A percentile compares a stretch with the other conserved stretches of the same genome.
phyloP scores from a whole-genome alignment of 2,797 vertebrate species.

The Hapalemur alaotrensis region DNA sequence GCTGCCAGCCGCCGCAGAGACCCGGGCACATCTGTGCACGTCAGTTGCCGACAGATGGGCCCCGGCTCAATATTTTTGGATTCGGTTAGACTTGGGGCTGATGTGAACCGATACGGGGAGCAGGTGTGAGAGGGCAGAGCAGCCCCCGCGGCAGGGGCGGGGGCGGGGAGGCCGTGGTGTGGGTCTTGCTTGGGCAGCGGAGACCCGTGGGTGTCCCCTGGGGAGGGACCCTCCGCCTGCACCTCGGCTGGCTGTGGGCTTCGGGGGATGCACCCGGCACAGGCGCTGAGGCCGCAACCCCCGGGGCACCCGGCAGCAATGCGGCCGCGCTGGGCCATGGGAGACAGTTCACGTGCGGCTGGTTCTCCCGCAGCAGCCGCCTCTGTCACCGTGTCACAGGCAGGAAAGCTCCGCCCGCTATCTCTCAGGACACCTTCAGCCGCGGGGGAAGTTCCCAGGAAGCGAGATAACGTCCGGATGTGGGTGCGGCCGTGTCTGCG shows the following conservation, averaged over 20 bases:
- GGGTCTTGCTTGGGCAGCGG: too few species aligned
- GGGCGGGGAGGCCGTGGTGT: background rate
- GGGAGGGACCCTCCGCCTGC: accelerated
- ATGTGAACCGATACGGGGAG: constrained; percentile 11
- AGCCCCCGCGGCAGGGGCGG: too few species aligned
- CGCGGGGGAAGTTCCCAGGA: constrained; percentile 37
- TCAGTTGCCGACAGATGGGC: constrained; percentile 86
- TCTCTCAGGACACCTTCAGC: constrained; percentile 25
- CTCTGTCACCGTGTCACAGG: background rate
- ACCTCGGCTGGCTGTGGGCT: background rate
- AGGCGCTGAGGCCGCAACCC: accelerated
- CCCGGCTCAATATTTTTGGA: constrained; percentile 78
- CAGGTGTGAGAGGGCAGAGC: constrained; percentile 50
- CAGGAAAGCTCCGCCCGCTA: constrained; percentile 46
- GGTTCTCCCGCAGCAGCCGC: constrained; percentile 34
- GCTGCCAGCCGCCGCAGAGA: constrained; percentile 80
- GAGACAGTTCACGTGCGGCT: background rate
- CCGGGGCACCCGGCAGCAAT: background rate
- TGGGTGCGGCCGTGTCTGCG: constrained; percentile 1
- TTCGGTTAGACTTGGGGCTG: constrained; percentile 70
- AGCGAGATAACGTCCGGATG: constrained; percentile 55
- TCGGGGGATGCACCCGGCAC: background rate
- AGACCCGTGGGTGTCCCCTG: background rate
- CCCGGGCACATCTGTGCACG: constrained; percentile 83
- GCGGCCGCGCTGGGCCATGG: background rate